These are phyloP conservation scores for Cyanoramphus novaezelandiae DNA, from an alignment of 2,113 vertebrate species.

Conservation along the genomic window DNA sequence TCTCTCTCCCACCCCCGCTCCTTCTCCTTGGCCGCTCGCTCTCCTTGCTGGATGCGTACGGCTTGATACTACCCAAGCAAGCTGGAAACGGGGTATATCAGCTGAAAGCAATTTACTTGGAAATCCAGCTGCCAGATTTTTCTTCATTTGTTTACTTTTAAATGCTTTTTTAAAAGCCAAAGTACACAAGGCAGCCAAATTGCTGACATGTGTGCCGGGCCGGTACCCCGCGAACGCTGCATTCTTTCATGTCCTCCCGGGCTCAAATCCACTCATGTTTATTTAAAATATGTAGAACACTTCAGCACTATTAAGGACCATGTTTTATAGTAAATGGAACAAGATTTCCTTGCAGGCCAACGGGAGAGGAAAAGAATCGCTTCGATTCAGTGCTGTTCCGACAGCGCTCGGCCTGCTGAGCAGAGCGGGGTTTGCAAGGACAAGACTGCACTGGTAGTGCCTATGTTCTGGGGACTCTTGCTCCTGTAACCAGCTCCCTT, in stretches of 20 bases:
- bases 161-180: conserved; percentile 92
- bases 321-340: conserved; percentile 87
- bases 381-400: conserved; percentile 82
- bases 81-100: conserved; percentile 88
- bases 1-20: conserved; percentile 32
- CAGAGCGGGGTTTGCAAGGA: neutral
- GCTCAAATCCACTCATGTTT: conserved; percentile 88
- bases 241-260: conserved; percentile 93
- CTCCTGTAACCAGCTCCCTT: neutral
- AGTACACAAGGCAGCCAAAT: conserved; percentile 97
- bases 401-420: conserved; percentile 76
- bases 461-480: accelerated
- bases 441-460: neutral
- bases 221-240: conserved; percentile 83
- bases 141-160: conserved; percentile 95
- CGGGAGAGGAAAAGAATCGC: conserved; percentile 71
- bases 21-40: conserved; percentile 33
- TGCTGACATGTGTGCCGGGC: conserved; percentile 93
- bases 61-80: conserved; percentile 90
- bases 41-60: conserved; percentile 70
- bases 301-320: conserved; percentile 90
- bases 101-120: conserved; percentile 96
- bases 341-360: conserved; percentile 80
- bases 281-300: conserved; percentile 95
- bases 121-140: conserved; percentile 93